phyloP scores from a whole-genome alignment of 2,888 invertebrate genomes.

The Hirtodrosophila trivittata region DNA sequence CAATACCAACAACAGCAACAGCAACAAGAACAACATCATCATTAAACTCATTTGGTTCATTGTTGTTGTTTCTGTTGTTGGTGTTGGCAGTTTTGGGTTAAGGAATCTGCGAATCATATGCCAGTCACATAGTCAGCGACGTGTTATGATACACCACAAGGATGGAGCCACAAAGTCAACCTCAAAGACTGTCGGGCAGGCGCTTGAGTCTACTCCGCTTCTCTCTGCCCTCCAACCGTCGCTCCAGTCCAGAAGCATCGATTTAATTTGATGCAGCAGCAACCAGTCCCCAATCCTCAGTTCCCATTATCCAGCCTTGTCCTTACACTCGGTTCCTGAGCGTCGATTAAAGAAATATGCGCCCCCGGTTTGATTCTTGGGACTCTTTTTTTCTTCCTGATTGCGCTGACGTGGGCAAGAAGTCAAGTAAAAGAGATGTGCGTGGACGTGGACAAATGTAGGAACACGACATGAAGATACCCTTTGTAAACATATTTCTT shows the following conservation, averaged over 20 bases:
- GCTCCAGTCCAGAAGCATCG: conserved; percentile 62
- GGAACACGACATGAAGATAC: background rate
- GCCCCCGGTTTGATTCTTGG: conserved; percentile 35
- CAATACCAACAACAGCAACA: conserved; percentile 14
- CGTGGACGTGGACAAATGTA: conserved; percentile 7
- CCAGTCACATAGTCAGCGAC: conserved; percentile 76
- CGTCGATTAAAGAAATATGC: conserved; percentile 79
- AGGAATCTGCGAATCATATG: conserved; percentile 62
- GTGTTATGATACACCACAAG: conserved; percentile 73
- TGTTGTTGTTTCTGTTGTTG: conserved; percentile 6
- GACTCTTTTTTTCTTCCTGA: conserved; percentile 50
- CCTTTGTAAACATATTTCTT: background rate
- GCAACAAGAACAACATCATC: conserved; percentile 46
- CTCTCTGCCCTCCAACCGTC: too few species aligned
- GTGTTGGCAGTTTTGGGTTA: conserved; percentile 18
- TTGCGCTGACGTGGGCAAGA: conserved; percentile 72
- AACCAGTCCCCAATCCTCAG: conserved; percentile 7
- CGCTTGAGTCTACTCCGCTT: conserved; percentile 12
- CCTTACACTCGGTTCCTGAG: conserved; percentile 50
- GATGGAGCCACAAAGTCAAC: conserved; percentile 51
- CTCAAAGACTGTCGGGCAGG: conserved; percentile 62
- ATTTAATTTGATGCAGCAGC: conserved; percentile 77
- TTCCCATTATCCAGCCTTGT: background rate
- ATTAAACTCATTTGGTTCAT: conserved; percentile 54
- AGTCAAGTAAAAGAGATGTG: conserved; percentile 27